Conservation (phyloP, 1,140 invertebrate genomes). For the Bombus turneri region DNA sequence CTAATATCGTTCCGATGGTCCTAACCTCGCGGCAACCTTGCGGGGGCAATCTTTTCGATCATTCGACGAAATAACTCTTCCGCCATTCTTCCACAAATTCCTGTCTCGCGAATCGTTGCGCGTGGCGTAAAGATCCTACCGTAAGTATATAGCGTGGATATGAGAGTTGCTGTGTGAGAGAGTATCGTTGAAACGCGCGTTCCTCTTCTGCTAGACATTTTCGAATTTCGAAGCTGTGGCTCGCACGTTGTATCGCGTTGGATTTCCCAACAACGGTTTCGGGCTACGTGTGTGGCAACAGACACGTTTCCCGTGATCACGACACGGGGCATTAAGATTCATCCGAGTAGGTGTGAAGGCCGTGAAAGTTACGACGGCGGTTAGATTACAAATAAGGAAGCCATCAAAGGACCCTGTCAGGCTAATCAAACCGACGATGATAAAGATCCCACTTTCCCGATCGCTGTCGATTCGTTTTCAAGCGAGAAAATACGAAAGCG, state of each 20-base stretch:
- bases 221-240: no score
- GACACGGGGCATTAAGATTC: conserved; percentile 26
- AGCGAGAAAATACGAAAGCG: neutral
- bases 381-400: conserved; percentile 48
- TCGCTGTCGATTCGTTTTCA: neutral
- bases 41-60: neutral
- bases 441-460: neutral
- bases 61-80: no score
- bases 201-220: no score
- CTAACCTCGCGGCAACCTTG: neutral
- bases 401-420: conserved; percentile 51
- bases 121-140: no score
- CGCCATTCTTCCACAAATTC: no score
- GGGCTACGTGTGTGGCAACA: conserved; percentile 27
- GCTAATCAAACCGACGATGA: conserved; percentile 15
- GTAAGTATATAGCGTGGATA: no score
- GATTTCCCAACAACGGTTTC: neutral
- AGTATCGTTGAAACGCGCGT: no score
- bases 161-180: no score
- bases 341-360: conserved; percentile 30
- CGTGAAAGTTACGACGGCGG: conserved; percentile 1
- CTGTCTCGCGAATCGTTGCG: no score
- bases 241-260: no score
- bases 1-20: neutral
- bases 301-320: neutral